Evolutionary conservation across 2,797 vertebrate species (phyloP).

Genomic region (Melanotaenia nigrans): DNA sequence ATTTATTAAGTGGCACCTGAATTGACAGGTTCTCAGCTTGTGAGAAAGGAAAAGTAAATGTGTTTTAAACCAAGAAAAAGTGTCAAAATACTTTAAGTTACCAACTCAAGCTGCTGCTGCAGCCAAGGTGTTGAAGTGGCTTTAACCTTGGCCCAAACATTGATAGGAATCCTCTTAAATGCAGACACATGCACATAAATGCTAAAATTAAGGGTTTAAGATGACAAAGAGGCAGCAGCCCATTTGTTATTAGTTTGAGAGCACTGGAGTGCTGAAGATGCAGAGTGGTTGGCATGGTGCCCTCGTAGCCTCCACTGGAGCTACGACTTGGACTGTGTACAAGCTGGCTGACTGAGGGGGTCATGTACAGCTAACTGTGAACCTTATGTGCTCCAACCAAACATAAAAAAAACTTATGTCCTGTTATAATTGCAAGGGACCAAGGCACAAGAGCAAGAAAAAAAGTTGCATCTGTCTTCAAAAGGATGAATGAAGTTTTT

Average conservation of each 20-base stretch:
- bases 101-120: background rate
- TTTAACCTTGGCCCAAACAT: conserved; percentile 6
- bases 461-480: conserved; percentile 15
- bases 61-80: background rate
- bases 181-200: conserved; percentile 12
- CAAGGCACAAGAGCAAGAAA: conserved; percentile 29
- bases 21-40: background rate
- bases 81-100: background rate
- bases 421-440: conserved; percentile 38
- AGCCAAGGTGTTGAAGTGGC: background rate
- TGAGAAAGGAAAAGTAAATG: background rate
- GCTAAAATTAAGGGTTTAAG: conserved; percentile 25
- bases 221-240: conserved; percentile 55
- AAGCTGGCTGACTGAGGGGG: conserved; percentile 44
- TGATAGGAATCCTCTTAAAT: conserved; percentile 19
- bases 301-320: conserved; percentile 52
- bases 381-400: conserved; percentile 30
- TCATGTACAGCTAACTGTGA: conserved; percentile 34
- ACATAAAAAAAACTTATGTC: conserved; percentile 21
- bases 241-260: conserved; percentile 58
- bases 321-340: conserved; percentile 33
- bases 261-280: conserved; percentile 51
- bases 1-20: background rate
- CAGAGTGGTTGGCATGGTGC: conserved; percentile 45
- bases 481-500: conserved; percentile 13